Conservation (phyloP, 1,140 invertebrate genomes). For the Gonatopus flavifemur region DNA sequence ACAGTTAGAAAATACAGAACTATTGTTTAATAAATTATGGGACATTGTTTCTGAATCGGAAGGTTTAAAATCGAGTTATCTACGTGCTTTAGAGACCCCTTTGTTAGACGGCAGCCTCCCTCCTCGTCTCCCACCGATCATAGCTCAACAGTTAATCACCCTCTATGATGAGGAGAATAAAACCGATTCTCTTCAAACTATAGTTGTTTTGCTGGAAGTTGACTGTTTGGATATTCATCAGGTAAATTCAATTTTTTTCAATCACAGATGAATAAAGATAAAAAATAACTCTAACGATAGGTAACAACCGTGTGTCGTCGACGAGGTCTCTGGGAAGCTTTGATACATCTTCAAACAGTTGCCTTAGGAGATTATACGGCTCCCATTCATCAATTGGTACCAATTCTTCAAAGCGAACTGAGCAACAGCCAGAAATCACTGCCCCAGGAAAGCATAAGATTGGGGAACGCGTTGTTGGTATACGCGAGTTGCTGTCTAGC, state of each 20-base stretch:
- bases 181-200: conserved; percentile 71
- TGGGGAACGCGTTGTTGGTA: conserved; percentile 90
- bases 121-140: conserved; percentile 62
- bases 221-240: conserved; percentile 88
- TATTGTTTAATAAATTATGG: conserved; percentile 61
- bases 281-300: conserved; percentile 18
- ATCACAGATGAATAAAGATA: background rate
- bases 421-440: conserved; percentile 34
- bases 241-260: conserved; percentile 46
- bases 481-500: conserved; percentile 92
- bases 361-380: conserved; percentile 82
- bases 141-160: conserved; percentile 69
- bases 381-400: conserved; percentile 78
- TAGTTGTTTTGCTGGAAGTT: conserved; percentile 81
- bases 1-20: conserved; percentile 54
- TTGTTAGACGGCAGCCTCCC: conserved; percentile 58
- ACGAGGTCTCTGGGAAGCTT: conserved; percentile 80
- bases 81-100: conserved; percentile 57
- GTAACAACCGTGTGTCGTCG: conserved; percentile 77
- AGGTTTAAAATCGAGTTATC: conserved; percentile 50
- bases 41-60: conserved; percentile 55
- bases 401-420: conserved; percentile 57
- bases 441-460: conserved; percentile 56
- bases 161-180: conserved; percentile 63
- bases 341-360: conserved; percentile 86